Evolutionary conservation across 2,113 vertebrate genomes (phyloP).

Genomic region (Cacatua alba): DNA sequence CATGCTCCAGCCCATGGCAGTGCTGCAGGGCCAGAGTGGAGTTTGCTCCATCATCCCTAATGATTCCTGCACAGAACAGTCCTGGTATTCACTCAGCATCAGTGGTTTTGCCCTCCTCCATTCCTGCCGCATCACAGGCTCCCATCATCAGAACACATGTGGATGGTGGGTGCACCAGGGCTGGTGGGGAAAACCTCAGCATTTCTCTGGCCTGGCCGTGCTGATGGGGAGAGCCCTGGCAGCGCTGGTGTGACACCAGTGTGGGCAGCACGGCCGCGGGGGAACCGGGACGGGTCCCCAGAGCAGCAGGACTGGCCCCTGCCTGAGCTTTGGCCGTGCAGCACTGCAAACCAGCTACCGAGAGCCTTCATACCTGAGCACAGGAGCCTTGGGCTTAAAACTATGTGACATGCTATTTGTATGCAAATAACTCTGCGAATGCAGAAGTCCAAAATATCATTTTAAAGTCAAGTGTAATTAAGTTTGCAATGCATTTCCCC

Average conservation of each 20-base stretch:
- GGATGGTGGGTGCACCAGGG: not conserved
- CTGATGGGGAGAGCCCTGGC: not conserved
- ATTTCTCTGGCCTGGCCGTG: not conserved
- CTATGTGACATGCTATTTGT: constrained; percentile 38
- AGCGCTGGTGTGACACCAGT: not conserved
- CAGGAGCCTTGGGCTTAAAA: fast-evolving
- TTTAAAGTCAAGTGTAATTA: constrained; percentile 64
- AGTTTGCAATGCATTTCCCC: constrained; percentile 56
- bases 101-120: not conserved
- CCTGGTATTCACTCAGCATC: not conserved
- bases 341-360: fast-evolving
- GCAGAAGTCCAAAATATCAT: constrained; percentile 47
- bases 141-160: not conserved
- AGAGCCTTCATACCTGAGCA: not conserved
- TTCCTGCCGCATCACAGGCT: not conserved
- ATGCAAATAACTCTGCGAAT: constrained; percentile 53
- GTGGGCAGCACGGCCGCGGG: fast-evolving
- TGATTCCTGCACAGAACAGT: not conserved
- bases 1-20: not conserved
- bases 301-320: not conserved
- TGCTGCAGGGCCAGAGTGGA: not conserved
- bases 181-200: fast-evolving
- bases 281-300: fast-evolving
- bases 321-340: fast-evolving
- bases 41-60: not conserved